Conservation (phyloP, 1,140 invertebrate genomes). For the Brachystomella parvula region DNA sequence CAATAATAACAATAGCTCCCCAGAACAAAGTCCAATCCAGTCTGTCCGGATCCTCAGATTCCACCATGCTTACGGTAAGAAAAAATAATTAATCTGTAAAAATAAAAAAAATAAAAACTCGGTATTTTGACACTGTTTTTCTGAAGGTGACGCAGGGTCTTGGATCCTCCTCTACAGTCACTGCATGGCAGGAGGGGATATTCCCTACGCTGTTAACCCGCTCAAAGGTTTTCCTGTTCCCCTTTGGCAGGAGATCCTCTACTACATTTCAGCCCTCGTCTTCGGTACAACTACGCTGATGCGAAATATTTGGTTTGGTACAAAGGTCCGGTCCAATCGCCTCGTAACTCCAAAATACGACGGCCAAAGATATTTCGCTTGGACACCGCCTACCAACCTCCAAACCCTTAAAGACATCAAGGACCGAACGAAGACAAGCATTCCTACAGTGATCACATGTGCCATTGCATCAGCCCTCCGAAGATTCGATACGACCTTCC, state of each 20-base stretch:
- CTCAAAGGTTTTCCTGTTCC: slow-evolving; percentile 12
- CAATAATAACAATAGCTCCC: neutral
- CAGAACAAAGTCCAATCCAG: neutral
- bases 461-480: slow-evolving; percentile 11
- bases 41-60: slow-evolving; percentile 2
- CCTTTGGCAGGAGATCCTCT: slow-evolving; percentile 1
- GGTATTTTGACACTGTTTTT: no score
- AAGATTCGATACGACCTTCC: slow-evolving; percentile 20
- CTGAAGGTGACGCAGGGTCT: slow-evolving; percentile 7
- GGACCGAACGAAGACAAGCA: neutral
- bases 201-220: slow-evolving; percentile 17
- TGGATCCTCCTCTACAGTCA: slow-evolving; percentile 10
- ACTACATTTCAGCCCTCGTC: slow-evolving; percentile 5
- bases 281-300: slow-evolving; percentile 17
- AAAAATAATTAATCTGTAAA: neutral
- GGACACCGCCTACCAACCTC: slow-evolving; percentile 14
- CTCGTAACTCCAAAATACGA: slow-evolving; percentile 17
- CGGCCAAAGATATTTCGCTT: slow-evolving; percentile 19
- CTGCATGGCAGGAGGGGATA: slow-evolving; percentile 10
- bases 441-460: slow-evolving; percentile 16
- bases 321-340: neutral
- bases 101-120: neutral
- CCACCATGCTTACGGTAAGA: slow-evolving; percentile 12
- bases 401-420: slow-evolving; percentile 12
- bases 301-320: slow-evolving; percentile 13